These are phyloP conservation scores for Macrotis lagotis DNA, from an alignment of 2,113 vertebrate species.

Conservation along the genomic window DNA sequence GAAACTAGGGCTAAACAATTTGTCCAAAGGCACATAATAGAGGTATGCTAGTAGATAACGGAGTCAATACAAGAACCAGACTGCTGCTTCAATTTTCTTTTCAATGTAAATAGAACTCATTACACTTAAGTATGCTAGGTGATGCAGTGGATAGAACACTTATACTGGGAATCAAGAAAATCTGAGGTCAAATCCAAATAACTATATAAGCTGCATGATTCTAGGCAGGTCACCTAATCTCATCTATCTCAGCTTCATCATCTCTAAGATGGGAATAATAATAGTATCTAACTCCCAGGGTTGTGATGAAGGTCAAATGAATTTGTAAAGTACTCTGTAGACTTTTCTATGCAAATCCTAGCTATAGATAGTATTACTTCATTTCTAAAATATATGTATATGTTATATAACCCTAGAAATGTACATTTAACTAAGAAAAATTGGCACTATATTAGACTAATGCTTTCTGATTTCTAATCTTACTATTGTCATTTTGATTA, in stretches of 20 bases:
- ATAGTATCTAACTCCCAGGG: background rate
- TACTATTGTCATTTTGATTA: slow-evolving; percentile 3
- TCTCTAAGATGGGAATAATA: background rate
- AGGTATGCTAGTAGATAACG: no score
- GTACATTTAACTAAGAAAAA: background rate
- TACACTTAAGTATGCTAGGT: background rate
- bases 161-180: background rate
- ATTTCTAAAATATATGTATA: background rate
- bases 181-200: background rate
- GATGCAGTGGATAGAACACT: background rate
- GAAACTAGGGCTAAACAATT: no score
- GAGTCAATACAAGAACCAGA: background rate
- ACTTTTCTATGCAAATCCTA: background rate
- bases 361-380: background rate
- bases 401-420: background rate
- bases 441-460: slow-evolving; percentile 14
- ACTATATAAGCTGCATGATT: background rate
- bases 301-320: background rate
- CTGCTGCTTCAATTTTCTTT: background rate
- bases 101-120: background rate
- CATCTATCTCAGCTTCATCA: background rate
- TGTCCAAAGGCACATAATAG: no score
- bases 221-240: background rate
- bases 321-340: background rate
- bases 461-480: slow-evolving; percentile 14